Evolutionary conservation across 2,888 invertebrate species (phyloP), one percentile per base, ranked within the genome.

Genomic region (Cheilosia grossa): DNA sequence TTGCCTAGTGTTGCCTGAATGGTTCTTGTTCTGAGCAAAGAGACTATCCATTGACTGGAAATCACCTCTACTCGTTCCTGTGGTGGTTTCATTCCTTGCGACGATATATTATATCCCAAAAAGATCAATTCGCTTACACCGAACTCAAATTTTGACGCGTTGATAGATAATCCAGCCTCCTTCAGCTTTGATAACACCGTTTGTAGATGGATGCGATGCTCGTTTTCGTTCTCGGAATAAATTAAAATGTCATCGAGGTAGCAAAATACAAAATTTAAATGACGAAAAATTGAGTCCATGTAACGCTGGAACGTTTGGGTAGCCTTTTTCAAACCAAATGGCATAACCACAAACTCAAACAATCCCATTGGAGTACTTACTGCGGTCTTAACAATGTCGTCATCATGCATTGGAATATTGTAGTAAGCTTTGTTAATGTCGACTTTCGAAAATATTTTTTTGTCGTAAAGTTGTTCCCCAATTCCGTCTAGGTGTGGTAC

Each of bases 351-450:
- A 59, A 88, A 90, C 70, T 91, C 91, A 67, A 89, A 91, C 4
- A 91, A 75, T 5, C 90, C 91, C 70, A 91, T 89, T 1, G 91
- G 90, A 4, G 91, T 91, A 1, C 82, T 89, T 3, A 91, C 89
- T 0, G 90, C 91, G 2, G 91, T 91, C 81, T 92, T 92, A 2
- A 58, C 80, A 13, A 91, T 88, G 75, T 91, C 89, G n/a, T 88
- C 88, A 4, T 85, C 59, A 4, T 77, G 85, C 27, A 92, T 88
- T 0, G 90, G 90, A 30, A 92, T 91, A 40, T 91, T 83, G 69
- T 90, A 87, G 70, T 89, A 92, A 1, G 91, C 91, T 58, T 81
- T 58, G 2, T 78, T 56, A 3, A 90, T 64, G 73, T 90, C 89
- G 6, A 89, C 74, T 7, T 42, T 86, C 2, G 87, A 87, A 67